These are phyloP conservation scores for Sebastes kiyomatsui DNA, from an alignment of 2,797 vertebrate genomes.

Conservation along the genomic window DNA sequence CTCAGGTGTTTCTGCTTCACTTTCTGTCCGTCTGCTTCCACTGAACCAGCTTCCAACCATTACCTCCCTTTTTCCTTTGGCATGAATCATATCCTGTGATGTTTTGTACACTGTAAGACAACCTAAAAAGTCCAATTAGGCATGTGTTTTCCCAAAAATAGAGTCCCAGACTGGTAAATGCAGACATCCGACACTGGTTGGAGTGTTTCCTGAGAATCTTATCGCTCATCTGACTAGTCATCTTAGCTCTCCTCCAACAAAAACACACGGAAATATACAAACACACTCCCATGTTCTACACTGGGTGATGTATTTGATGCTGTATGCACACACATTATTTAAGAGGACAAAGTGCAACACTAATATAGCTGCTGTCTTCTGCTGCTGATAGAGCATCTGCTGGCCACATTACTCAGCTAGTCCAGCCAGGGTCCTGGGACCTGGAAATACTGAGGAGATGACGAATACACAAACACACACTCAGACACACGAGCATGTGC, in stretches of 20 bases:
- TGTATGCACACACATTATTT: slow-evolving; percentile 27
- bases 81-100: not conserved
- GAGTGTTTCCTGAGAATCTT: slow-evolving; percentile 1
- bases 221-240: not conserved
- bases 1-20: slow-evolving; percentile 1
- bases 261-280: not conserved
- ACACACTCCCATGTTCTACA: not conserved
- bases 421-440: slow-evolving; percentile 12
- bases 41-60: not conserved
- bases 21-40: not conserved
- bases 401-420: slow-evolving; percentile 43
- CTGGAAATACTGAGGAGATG: slow-evolving; percentile 35
- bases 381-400: slow-evolving; percentile 41
- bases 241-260: slow-evolving; percentile 5
- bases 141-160: not conserved
- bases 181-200: not conserved
- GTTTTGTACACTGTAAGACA: not conserved
- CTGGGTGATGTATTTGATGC: slow-evolving; percentile 19
- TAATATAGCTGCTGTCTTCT: slow-evolving; percentile 31
- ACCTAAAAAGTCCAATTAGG: not conserved
- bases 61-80: slow-evolving; percentile 1
- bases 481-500: not conserved
- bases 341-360: slow-evolving; percentile 27
- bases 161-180: not conserved
- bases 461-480: slow-evolving; percentile 18